phyloP scores from a whole-genome alignment of 2,113 vertebrate species.

The Baryphthengus martii region DNA sequence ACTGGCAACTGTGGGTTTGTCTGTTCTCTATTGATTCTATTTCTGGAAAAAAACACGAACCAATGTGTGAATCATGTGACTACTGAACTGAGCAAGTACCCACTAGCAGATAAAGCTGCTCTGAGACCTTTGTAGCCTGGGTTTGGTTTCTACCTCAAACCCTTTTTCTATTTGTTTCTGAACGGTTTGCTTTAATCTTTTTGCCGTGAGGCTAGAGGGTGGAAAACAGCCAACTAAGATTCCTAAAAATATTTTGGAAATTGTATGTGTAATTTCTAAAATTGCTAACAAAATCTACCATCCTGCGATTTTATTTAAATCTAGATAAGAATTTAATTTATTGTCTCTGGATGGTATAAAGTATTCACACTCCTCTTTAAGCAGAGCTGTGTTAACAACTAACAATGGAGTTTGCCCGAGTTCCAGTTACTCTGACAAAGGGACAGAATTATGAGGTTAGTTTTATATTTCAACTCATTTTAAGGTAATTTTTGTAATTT shows the following conservation, averaged over 20 bases:
- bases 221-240: neutral
- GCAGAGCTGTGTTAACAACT: neutral
- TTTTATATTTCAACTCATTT: too few species aligned
- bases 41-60: conserved; percentile 70
- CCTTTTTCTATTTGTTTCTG: neutral
- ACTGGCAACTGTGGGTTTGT: conserved; percentile 81
- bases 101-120: conserved; percentile 20
- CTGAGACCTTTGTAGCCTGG: conserved; percentile 36
- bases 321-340: neutral
- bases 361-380: neutral
- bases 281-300: neutral
- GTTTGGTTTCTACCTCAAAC: conserved; percentile 14
- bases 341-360: neutral
- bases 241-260: neutral
- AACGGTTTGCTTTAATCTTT: conserved; percentile 11
- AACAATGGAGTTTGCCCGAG: neutral
- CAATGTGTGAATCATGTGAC: conserved; percentile 70
- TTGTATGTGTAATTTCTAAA: neutral
- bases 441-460: neutral
- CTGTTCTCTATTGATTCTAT: conserved; percentile 85
- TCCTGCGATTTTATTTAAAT: neutral
- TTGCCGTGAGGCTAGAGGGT: neutral
- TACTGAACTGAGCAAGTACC: conserved; percentile 54
- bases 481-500: neutral
- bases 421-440: neutral